Base-by-base conservation (phyloP, 2,888 invertebrate species). In the Argyra leucocephala region DNA sequence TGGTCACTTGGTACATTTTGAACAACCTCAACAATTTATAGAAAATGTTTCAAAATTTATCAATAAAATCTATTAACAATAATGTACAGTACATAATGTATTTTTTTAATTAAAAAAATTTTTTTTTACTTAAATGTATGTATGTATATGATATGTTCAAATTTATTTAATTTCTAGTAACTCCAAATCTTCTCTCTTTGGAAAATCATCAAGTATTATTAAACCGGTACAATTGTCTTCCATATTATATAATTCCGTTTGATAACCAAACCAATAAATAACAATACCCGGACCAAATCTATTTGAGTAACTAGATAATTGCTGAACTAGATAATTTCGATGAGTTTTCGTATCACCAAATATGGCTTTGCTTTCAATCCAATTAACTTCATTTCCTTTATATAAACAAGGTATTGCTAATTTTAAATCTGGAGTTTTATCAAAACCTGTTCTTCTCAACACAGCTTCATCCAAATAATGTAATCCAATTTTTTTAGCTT, bases 361-460 rank as follows among this genome's bases (percentile, higher is more conserved):
- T n/a, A 91, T 84, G 0, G 96, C 96, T 81, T 96, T 96, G 72
- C 96, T 95, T 80, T 96, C 96, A 67, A 96, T 92, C 96, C 96
- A 96, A 77, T 95, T 92, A 0, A 96, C 85, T 26, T 96, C 86
- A 73, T 87, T 86, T 2, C 91, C 92, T 77, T 92, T 88, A 24
- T 93, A 85, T 36, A 91, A 89, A 69, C 95, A 88, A 0, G 96
- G 96, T 23, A 95, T 84, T 76, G 93, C 91, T 64, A 96, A 82
- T 80, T 93, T 94, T 61, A 94, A 86, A 78, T 96, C 96, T 0
- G 96, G 96, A 1, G 96, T 96, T 81, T 96, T 96, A 77, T 96
- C 96, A 78, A 91, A 96, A 0, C 96, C 96, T 74, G 87, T 83
- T 61, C 84, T 83, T 70, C 94, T 80, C 63, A 96, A 82, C 70